These are phyloP conservation scores for Scaptomyza reducta DNA, from an alignment of 2,888 invertebrate genomes.

Conservation along the genomic window DNA sequence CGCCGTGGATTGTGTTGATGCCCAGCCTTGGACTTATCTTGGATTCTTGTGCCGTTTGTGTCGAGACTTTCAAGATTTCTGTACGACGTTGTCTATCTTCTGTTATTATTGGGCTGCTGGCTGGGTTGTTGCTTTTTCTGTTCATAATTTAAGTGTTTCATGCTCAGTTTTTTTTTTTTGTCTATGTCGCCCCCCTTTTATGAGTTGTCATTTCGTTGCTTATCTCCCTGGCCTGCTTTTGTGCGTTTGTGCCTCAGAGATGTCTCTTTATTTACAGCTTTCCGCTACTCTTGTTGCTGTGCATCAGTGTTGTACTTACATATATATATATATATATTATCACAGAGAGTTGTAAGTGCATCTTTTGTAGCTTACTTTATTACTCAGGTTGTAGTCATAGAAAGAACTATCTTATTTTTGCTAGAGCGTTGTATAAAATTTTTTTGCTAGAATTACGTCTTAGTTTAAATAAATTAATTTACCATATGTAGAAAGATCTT, in stretches of 20 bases:
- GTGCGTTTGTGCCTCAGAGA: slow-evolving; percentile 11
- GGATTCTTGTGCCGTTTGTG: slow-evolving; percentile 42
- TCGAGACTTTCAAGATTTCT: slow-evolving; percentile 44
- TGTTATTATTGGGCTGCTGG: slow-evolving; percentile 21
- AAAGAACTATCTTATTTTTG: not conserved
- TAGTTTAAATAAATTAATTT: not conserved
- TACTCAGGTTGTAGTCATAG: not conserved
- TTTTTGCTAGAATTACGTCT: not conserved
- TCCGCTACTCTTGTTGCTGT: not conserved
- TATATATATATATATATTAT: not conserved
- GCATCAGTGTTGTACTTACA: not conserved
- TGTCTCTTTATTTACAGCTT: slow-evolving; percentile 17
- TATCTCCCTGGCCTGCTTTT: slow-evolving; percentile 22
- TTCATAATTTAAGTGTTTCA: slow-evolving; percentile 34
- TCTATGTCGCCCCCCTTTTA: slow-evolving; percentile 25
- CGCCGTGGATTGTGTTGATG: slow-evolving; percentile 24
- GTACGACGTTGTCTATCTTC: slow-evolving; percentile 30
- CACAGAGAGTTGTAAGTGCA: not conserved
- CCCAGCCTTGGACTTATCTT: slow-evolving; percentile 41
- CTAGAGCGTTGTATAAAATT: not conserved
- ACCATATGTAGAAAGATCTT: not conserved
- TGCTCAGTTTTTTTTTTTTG: slow-evolving; percentile 17
- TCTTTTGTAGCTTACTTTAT: not conserved
- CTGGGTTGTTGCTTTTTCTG: slow-evolving; percentile 36
- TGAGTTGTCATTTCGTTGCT: slow-evolving; percentile 31